Evolutionary conservation across 2,797 vertebrate genomes (phyloP).

Genomic region (Hemibagrus guttatus): DNA sequence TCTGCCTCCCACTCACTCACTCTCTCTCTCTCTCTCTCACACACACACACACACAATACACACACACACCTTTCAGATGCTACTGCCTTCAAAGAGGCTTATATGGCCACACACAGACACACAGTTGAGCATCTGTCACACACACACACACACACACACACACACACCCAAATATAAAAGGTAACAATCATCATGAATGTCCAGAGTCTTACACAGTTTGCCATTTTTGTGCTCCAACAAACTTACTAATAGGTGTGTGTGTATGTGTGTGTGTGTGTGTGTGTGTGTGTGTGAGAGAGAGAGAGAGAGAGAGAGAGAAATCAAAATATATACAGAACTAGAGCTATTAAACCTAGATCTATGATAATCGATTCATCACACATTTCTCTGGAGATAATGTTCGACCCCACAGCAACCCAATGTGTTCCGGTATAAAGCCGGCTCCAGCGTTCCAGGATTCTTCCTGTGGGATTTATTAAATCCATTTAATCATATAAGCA

Average conservation of each 20-base stretch:
- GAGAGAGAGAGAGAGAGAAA: too few relatives aligned
- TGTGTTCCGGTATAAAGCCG: background rate
- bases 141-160: background rate
- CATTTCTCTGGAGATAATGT: background rate
- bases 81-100: constrained; percentile 25
- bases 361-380: background rate
- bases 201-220: background rate
- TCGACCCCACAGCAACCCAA: background rate
- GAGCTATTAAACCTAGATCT: background rate
- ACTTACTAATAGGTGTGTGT: background rate
- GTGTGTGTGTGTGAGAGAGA: background rate
- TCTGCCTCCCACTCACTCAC: too few relatives aligned
- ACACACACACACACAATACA: constrained; percentile 9
- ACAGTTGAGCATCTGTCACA: too few relatives aligned
- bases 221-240: background rate
- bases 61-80: constrained; percentile 34
- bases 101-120: constrained; percentile 3
- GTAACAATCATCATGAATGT: background rate
- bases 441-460: background rate
- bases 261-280: background rate
- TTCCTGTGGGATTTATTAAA: background rate
- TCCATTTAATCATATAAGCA: background rate
- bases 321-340: background rate
- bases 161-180: constrained; percentile 18
- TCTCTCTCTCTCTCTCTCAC: background rate